Evolutionary conservation across 2,113 vertebrate genomes (phyloP), one percentile per base, ranked within the genome.

Genomic region (Salvelinus alpinus): DNA sequence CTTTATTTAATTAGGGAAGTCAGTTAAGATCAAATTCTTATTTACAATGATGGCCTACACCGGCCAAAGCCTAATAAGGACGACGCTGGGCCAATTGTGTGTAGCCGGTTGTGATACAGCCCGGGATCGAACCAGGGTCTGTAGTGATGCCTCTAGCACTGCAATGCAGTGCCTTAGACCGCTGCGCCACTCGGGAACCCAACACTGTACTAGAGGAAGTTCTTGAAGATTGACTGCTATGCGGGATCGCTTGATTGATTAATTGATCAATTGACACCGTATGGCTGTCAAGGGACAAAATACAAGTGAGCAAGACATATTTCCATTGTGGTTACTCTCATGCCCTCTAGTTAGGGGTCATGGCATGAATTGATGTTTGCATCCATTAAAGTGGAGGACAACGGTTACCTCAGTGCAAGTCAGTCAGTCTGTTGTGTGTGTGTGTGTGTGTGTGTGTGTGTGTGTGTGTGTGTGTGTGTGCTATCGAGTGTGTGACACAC

Each of bases 401-500:
- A 62, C n/a, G 5, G 18, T 62, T 20, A 24, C n/a, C 22, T 62
- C 59, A 62, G 59, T 62, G 8, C n/a, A 22, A 8, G n/a, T 62
- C 12, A 16, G 59, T 62, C 20, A 16, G n/a, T 22, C 31, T 70
- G 38, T 79, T 77, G 75, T 78, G 75, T 78, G 24, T 24, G 24
- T 24, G 24, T 77, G 75, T 78, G 75, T 78, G 74, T 83, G 75
- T 79, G 78, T n/a, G n/a, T 24, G 24, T 24, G 24, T 24, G 24
- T 24, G 24, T 24, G 24, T 24, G 24, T 24, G 24, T 24, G 24
- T 77, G 75, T 78, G 75, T 78, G 74, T 83, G 75, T 79, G 78
- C 74, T 81, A 86, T 81, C 82, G 86, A 89, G 85, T 86, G 85
- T 73, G 76, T 90, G 86, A 88, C 79, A 90, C 87, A 88, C 72